A percentile compares a stretch with the other conserved stretches of the same genome.
These are phyloP conservation scores for Lordiphosa andalusiaca DNA, from an alignment of 2,888 invertebrate species.

Conservation along the genomic window DNA sequence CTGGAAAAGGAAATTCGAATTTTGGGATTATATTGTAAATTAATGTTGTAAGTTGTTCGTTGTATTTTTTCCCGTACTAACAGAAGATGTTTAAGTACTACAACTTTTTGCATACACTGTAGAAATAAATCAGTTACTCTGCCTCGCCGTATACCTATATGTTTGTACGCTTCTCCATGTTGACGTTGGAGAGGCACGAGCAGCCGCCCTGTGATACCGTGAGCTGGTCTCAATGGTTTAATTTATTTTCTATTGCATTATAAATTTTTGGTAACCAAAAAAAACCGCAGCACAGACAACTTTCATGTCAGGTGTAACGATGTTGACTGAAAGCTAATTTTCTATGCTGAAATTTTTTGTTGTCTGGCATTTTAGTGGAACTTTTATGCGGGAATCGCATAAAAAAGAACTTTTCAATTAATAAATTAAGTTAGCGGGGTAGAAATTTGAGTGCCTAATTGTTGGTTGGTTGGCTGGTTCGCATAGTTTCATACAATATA, in stretches of 20 bases:
- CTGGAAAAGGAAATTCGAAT: too few species aligned
- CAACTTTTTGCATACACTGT: not conserved
- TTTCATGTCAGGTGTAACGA: slow-evolving; percentile 39
- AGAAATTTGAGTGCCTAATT: slow-evolving; percentile 48
- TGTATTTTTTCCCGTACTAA: not conserved
- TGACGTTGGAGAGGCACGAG: slow-evolving; percentile 10
- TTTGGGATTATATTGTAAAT: too few species aligned
- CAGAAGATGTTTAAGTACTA: too few species aligned
- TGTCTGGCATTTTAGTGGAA: slow-evolving; percentile 44
- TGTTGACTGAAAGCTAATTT: slow-evolving; percentile 60
- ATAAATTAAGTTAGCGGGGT: slow-evolving; percentile 54
- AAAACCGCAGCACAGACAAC: slow-evolving; percentile 31
- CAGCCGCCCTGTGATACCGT: not conserved
- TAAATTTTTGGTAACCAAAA: slow-evolving; percentile 32
- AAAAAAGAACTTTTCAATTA: slow-evolving; percentile 64
- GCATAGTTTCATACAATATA: slow-evolving; percentile 1
- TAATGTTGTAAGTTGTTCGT: too few species aligned
- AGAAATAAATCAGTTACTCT: slow-evolving; percentile 5
- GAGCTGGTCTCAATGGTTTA: slow-evolving; percentile 32
- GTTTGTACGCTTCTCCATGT: slow-evolving; percentile 1
- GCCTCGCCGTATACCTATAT: too few species aligned
- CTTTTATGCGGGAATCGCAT: slow-evolving; percentile 44
- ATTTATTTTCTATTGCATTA: slow-evolving; percentile 46
- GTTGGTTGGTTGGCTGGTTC: slow-evolving; percentile 55
- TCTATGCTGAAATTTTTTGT: slow-evolving; percentile 48